Evolutionary conservation across 2,113 vertebrate genomes (phyloP), one percentile per base, ranked within the genome.

Genomic region (Gallinago jamesoni): DNA sequence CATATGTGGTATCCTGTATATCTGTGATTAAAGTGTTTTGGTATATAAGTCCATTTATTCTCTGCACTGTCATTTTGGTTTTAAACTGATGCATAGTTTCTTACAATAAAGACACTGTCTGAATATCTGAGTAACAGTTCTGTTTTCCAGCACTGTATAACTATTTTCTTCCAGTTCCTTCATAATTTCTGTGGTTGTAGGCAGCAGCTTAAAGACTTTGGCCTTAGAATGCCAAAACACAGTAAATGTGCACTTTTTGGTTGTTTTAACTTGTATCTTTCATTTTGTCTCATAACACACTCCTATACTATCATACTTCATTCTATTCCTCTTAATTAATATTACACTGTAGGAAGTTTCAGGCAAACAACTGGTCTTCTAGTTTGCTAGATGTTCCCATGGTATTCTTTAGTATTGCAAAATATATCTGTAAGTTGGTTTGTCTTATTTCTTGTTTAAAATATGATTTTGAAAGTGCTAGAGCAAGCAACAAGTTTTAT

Each of bases 1-100:
- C 7, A 43, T 0, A 1, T n/a, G 6, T 3, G 43, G 9, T 53
- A 62, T 67, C 14, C 37, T 57, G 2, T 20, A 2, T 21, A 64
- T 19, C 6, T 39, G 4, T 55, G 6, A 55, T 45, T 23, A 21
- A 75, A 64, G 3, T 14, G 4, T 19, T 88, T 89, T 60, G 19
- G 3, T 75, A 23, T 31, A 24, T 28, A 69, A 20, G 18, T 56
- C 13, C 9, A 7, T 84, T 55, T 85, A 75, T 14, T 62, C 22
- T 39, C n/a, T 47, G 22, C 17, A 33, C 8, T 73, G 6, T 39
- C 12, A 24, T 41, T 91, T 87, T 64, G 3, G 5, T 85, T 93
- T 83, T 39, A 23, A 76, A 31, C 4, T 3, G 43, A 39, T 5
- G 48, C 3, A 4, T 2, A 1, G 1, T 70, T 68, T 82, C 30